These are phyloP conservation scores for Bubo scandiacus DNA, from an alignment of 2,113 vertebrate genomes.

Conservation along the genomic window DNA sequence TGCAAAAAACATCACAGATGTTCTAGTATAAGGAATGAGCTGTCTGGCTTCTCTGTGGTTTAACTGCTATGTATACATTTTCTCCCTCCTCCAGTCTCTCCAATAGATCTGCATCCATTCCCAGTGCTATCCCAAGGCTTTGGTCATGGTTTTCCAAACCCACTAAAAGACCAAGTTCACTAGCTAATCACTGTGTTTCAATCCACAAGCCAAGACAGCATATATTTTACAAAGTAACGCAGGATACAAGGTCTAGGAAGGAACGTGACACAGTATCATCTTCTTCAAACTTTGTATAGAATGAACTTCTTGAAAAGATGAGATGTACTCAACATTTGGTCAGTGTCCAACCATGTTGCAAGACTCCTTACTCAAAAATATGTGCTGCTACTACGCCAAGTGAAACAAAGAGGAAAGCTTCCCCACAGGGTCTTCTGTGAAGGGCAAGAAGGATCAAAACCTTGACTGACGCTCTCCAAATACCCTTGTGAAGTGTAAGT, in stretches of 20 bases:
- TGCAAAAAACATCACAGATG: not conserved
- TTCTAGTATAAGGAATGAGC: not conserved
- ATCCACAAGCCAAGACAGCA: not conserved
- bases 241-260: not conserved
- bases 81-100: not conserved
- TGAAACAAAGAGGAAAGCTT: not conserved
- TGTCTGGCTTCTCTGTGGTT: conserved; percentile 25
- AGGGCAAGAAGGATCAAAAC: not conserved
- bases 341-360: not conserved
- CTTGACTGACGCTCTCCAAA: not conserved
- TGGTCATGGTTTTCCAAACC: not conserved
- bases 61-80: not conserved
- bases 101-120: not conserved
- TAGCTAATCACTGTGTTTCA: not conserved
- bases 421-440: not conserved
- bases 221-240: not conserved
- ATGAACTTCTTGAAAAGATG: not conserved
- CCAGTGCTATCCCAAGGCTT: not conserved
- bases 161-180: not conserved
- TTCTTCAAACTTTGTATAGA: not conserved
- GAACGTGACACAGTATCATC: not conserved
- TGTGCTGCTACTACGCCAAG: not conserved
- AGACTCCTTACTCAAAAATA: not conserved
- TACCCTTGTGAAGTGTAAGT: not conserved
- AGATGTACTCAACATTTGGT: not conserved